Base-by-base conservation (phyloP, 2,888 invertebrate species). In the Sericinus montela region DNA sequence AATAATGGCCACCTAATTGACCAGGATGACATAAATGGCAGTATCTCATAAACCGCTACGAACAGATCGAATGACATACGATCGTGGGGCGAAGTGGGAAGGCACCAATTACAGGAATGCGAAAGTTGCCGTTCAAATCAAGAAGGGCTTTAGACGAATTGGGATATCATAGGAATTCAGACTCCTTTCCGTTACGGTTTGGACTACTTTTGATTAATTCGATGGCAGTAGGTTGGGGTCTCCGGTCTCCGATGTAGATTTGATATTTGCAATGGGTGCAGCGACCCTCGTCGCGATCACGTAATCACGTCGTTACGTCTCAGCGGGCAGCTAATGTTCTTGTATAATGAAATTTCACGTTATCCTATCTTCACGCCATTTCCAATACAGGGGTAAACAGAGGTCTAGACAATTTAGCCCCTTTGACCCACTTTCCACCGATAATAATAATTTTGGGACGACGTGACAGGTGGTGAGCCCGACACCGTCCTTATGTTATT, bases 201-300 rank as follows among this genome's bases (percentile, higher is more conserved):
- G 28, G 55, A 50, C 29, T 9, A 4, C 40, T 57, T 63, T 57
- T 3, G 15, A 1, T 11, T 51, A 16, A 8, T 11, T 7, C 6
- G 8, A 4, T 14, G 16, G 2, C 14, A 42, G 29, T 35, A 25
- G 47, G 48, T 56, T 59, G 53, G 16, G 45, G 14, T 50, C 46
- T 51, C 48, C 29, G 51, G 36, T 45, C 39, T 28, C 16, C 29
- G 32, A 40, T 42, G 19, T 42, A 50, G 60, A 55, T 66, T 68
- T 66, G 62, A 72, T 75, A 73, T 80, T 78, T 71, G 80, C 77
- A 75, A 58, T 63, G 68, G 62, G 80, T 79, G 78, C 80, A 79
- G 60, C 68, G 76, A 80, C 79, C 80, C 36, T 46, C 43, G 40
- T 45, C 43, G 40, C 39, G 19, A 62, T 66, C 67, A 67, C 69